These are phyloP conservation scores for Branchellion lobata DNA, from an alignment of 2,888 invertebrate species.

Conservation along the genomic window DNA sequence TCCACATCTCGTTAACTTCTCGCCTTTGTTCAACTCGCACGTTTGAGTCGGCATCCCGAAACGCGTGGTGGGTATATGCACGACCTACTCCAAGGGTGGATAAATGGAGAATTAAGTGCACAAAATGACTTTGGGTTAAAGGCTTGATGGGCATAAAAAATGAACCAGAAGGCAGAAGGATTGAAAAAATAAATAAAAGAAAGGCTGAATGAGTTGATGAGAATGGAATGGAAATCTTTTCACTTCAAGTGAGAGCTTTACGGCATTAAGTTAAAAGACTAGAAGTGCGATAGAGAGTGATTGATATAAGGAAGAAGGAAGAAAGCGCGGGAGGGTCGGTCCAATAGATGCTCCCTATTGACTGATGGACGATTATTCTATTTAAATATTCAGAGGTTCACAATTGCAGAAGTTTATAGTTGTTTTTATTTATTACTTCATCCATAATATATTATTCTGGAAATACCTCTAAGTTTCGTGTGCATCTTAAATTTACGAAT, in stretches of 20 bases:
- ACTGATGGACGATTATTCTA: background rate
- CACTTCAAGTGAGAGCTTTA: constrained; percentile 1
- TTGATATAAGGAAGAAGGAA: background rate
- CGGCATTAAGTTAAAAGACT: background rate
- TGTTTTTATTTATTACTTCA: constrained; percentile 5
- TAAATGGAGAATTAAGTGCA: background rate
- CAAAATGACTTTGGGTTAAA: background rate
- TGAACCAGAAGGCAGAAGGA: background rate
- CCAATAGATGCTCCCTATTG: background rate
- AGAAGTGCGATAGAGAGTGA: background rate
- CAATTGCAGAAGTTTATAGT: background rate
- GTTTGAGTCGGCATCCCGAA: background rate
- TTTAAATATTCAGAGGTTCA: background rate
- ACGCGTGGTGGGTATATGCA: background rate
- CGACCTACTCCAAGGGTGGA: background rate
- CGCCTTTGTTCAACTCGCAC: constrained; percentile 20
- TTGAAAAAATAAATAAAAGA: background rate
- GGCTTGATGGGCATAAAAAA: background rate
- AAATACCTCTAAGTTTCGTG: background rate
- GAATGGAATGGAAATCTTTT: background rate
- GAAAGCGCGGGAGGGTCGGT: background rate
- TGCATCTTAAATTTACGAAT: background rate
- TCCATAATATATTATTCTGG: background rate
- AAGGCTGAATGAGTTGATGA: background rate
- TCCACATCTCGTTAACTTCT: constrained; percentile 34